Evolutionary conservation across 2,888 invertebrate species (phyloP).

Genomic region (Sympetrum striolatum): DNA sequence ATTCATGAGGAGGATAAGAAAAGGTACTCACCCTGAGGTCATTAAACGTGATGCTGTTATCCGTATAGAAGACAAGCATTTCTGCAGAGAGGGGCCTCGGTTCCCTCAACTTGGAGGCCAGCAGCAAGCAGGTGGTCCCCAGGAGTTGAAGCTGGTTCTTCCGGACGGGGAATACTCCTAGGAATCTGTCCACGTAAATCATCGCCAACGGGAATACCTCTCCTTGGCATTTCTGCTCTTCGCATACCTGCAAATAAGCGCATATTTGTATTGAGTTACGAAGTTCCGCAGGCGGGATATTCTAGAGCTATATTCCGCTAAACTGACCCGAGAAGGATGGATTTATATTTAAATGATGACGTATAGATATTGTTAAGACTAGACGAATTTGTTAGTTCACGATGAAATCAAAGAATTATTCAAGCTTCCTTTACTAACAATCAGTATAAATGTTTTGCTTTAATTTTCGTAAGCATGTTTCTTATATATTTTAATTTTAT

Average conservation of each 20-base stretch:
- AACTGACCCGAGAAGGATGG: no score
- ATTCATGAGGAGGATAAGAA: not conserved
- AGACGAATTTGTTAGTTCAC: no score
- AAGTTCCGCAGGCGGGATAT: no score
- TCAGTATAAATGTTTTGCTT: no score
- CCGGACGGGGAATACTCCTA: slow-evolving; percentile 81
- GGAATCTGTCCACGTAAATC: slow-evolving; percentile 92
- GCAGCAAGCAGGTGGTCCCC: slow-evolving; percentile 88
- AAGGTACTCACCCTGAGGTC: slow-evolving; percentile 84
- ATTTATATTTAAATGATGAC: no score
- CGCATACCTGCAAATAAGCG: slow-evolving; percentile 78
- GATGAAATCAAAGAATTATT: no score
- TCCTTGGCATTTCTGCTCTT: slow-evolving; percentile 90
- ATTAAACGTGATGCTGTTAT: slow-evolving; percentile 85
- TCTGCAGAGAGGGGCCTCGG: slow-evolving; percentile 81
- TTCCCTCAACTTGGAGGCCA: slow-evolving; percentile 93
- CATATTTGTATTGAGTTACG: no score
- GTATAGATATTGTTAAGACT: no score
- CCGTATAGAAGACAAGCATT: slow-evolving; percentile 89
- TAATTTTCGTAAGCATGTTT: no score
- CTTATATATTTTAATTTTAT: no score
- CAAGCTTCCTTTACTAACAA: no score
- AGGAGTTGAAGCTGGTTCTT: slow-evolving; percentile 90
- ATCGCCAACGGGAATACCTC: slow-evolving; percentile 93
- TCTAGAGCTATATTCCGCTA: no score